phyloP scores from a whole-genome alignment of 2,113 vertebrate species.

The Semnopithecus entellus region DNA sequence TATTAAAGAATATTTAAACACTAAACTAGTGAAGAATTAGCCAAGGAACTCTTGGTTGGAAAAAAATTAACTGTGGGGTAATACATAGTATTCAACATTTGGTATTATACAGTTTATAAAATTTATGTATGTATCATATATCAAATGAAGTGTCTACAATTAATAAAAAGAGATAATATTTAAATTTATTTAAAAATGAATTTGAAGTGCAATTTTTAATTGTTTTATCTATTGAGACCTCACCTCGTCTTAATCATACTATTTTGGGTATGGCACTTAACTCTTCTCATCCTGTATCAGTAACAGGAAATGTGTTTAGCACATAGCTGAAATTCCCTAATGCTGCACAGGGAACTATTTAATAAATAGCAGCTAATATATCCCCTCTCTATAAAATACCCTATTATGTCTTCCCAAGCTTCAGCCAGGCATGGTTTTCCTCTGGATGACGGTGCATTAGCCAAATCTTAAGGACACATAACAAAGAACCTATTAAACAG shows the following conservation, averaged over 20 bases:
- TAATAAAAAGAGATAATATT: background rate
- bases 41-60: background rate
- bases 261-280: background rate
- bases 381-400: background rate
- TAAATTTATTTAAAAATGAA: background rate
- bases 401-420: background rate
- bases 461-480: background rate
- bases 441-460: background rate
- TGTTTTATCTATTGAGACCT: background rate
- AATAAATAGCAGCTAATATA: background rate
- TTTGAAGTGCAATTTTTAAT: background rate
- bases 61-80: background rate
- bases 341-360: background rate
- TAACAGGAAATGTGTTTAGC: background rate
- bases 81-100: background rate
- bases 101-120: background rate
- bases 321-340: background rate
- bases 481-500: background rate
- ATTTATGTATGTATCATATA: background rate
- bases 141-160: background rate
- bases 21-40: background rate
- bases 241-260: background rate
- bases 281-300: background rate
- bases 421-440: background rate
- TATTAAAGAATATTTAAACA: background rate